Evolutionary conservation across 2,113 vertebrate genomes (phyloP), one percentile per base, ranked within the genome.

Genomic region (Poicephalus meyeri): DNA sequence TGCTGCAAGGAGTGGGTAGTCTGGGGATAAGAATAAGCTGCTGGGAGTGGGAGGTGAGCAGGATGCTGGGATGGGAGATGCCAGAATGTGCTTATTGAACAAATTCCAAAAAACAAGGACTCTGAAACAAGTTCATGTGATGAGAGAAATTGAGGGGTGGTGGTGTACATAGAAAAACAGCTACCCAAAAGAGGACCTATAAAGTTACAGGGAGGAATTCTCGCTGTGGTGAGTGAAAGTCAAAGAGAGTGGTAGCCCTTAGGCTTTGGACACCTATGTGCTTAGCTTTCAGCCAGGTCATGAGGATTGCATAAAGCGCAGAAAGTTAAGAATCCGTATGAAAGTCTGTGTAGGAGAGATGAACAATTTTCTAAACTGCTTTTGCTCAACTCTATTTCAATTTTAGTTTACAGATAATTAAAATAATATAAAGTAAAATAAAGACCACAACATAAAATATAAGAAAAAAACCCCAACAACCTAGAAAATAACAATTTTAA

Each of bases 41-140:
- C 46, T 74, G 46, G 46, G 29, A 73, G 33, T 24, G 31, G 37
- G 11, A 87, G 60, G 28, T 16, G 47, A 89, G 31, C 35, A 61
- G 56, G 47, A 60, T 0, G 1, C 28, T 2, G 2, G 44, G 50
- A 66, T 0, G 1, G 16, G 16, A 77, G 15, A 28, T 11, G 53
- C 25, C n/a, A 61, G 80, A 39, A 47, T 33, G 21, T 41, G 5
- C 9, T 86, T 4, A 11, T 41, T 58, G 39, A 65, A 37, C 0
- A 1, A 53, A 31, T 65, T 82, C n/a, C 19, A 37, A 29, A 70
- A 81, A 58, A 3, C 5, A 61, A 39, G 9, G 20, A n/a, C 1
- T 0, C 2, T 44, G 65, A 80, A 74, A 23, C 28, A 60, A 64
- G 10, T 44, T 42, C 14, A 12, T 23, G 7, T 49, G 6, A 17